Evolutionary conservation across 1,140 invertebrate genomes (phyloP), one percentile per base, ranked within the genome.

Genomic region (Drosophila willistoni): DNA sequence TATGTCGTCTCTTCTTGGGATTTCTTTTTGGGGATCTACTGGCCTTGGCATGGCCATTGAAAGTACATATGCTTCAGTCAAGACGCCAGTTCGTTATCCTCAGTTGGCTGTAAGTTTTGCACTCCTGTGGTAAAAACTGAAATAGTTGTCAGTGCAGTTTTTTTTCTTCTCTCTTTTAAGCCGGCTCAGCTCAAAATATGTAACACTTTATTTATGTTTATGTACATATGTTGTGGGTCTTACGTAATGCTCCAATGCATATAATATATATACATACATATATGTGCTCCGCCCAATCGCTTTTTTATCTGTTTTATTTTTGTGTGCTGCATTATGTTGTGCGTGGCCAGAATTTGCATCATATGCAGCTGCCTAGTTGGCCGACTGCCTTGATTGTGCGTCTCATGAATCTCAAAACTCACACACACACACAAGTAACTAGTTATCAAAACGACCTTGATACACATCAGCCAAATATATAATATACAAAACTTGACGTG

Each of bases 61-160:
- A 76, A 56, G 64, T 41, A 69, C 6, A 47, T 47, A 34, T 34
- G 34, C 10, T 47, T 47, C 2, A 47, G 14, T 34, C 54, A 83
- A 82, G 72, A 54, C 47, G 25, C 64, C 75, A 65, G 39, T 60
- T 39, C 25, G 57, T 33, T 47, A 44, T 56, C 34, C 44, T 25
- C 60, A 4, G n/a, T 44, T 66, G 51, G 34, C 63, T 54, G 51
- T 29, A 33, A 44, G 13, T 62, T 42, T 64, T 64, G 59, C 51
- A 33, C 56, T 51, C 47, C 33, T 33, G 14, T 61, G 62, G 66
- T 34, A 62, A 34, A 62, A 55, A 68, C 79, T 86, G 80, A 84
- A 87, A 86, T 86, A 86, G 83, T 86, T 86, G 83, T 89, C 83
- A 83, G 83, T 86, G 84, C 83, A 86, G 79, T 86, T 87, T 86